Conservation (phyloP, 37 sponge, comb jelly and placozoan genomes). For the Dysidea cf. avara region DNA sequence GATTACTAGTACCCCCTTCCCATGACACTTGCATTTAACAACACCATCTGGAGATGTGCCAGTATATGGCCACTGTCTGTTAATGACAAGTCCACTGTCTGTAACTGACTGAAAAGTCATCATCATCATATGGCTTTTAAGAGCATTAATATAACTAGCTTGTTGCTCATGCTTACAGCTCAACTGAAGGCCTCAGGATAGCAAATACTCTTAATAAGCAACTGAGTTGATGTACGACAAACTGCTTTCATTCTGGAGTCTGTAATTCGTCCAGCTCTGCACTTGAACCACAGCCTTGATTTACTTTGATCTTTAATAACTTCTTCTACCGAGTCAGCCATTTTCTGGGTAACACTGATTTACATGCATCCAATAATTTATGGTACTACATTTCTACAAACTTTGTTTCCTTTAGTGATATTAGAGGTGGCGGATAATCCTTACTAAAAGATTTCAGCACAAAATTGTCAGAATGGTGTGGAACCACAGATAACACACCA, state of each 20-base stretch:
- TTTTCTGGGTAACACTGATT: not conserved
- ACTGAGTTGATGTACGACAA: not conserved
- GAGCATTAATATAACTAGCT: too few relatives aligned
- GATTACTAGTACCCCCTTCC: conserved; percentile 36
- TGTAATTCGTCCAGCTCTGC: conserved; percentile 14
- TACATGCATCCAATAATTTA: not conserved
- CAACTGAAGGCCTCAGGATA: too few relatives aligned
- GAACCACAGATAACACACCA: too few relatives aligned
- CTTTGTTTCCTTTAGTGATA: not conserved
- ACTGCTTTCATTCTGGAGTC: conserved; percentile 10
- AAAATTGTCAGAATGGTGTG: not conserved
- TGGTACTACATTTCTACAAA: not conserved
- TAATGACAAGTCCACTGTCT: conserved; percentile 23
- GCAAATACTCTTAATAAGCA: conserved; percentile 16
- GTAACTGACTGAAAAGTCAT: not conserved
- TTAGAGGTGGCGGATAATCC: conserved; percentile 1
- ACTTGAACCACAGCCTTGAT: too few relatives aligned
- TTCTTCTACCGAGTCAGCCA: not conserved
- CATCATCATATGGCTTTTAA: not conserved
- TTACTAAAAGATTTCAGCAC: not conserved
- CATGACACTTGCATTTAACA: conserved; percentile 49
- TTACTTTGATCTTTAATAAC: not conserved
- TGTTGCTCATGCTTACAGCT: too few relatives aligned
- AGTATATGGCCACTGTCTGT: conserved; percentile 35
- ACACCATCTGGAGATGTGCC: conserved; percentile 49